These are phyloP conservation scores for Monodelphis domestica DNA, from an alignment of 2,797 vertebrate genomes.

Conservation along the genomic window DNA sequence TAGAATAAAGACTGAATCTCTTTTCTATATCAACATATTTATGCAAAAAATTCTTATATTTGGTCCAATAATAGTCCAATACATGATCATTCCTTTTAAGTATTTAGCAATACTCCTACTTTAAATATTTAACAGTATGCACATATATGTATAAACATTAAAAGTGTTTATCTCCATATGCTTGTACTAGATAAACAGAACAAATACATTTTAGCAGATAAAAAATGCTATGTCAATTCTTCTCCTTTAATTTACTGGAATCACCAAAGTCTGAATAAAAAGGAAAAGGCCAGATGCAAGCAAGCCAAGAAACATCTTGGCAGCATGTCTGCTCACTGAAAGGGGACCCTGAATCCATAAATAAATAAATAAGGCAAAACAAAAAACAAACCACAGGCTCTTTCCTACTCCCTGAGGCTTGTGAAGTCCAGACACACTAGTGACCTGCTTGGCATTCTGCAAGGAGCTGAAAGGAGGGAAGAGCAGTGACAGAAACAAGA, in stretches of 20 bases:
- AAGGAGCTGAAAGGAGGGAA: neutral
- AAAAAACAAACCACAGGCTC: slow-evolving; percentile 38
- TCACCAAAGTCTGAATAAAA: slow-evolving; percentile 45
- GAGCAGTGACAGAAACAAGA: neutral
- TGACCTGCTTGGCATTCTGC: neutral
- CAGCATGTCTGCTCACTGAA: slow-evolving; percentile 30
- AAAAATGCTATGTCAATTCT: slow-evolving; percentile 40
- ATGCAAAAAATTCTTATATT: neutral
- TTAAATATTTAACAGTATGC: neutral
- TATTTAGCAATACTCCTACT: neutral
- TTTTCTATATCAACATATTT: neutral
- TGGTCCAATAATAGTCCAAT: neutral
- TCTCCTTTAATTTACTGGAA: slow-evolving; percentile 76
- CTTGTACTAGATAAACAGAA: neutral
- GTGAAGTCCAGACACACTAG: neutral
- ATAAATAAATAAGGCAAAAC: slow-evolving; percentile 53
- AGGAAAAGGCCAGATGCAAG: slow-evolving; percentile 34
- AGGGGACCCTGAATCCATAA: slow-evolving; percentile 54
- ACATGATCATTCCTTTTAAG: neutral
- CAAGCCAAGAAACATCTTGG: slow-evolving; percentile 65
- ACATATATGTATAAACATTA: neutral
- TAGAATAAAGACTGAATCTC: neutral
- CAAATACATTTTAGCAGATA: slow-evolving; percentile 35
- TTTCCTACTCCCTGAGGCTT: neutral
- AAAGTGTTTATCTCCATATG: neutral